A percentile compares a stretch with the other conserved stretches of the same genome.
Evolutionary conservation across 2,888 invertebrate genomes (phyloP).

Genomic region (Agrotis puta): DNA sequence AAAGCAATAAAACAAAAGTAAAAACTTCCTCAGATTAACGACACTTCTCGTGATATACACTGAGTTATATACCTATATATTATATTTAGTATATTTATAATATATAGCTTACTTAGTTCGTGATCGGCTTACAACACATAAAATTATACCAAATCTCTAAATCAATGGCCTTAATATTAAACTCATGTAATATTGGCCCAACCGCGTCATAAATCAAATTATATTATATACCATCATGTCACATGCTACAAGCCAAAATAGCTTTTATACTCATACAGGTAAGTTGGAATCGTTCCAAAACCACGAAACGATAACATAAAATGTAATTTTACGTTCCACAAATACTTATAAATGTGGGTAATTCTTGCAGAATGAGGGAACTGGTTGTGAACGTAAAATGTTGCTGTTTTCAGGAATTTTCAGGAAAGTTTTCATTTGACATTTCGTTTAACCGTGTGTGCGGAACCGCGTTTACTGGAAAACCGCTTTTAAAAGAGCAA

Average conservation of each 20-base stretch:
- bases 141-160: constrained; percentile 15
- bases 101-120: too few species aligned
- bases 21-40: too few species aligned
- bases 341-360: constrained; percentile 39
- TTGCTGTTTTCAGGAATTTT: background rate
- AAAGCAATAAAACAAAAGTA: too few species aligned
- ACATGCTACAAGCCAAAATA: constrained; percentile 18
- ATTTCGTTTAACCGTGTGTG: background rate
- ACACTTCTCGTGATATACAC: too few species aligned
- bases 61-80: too few species aligned
- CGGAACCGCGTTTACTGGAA: background rate
- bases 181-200: constrained; percentile 10
- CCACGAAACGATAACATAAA: constrained; percentile 35
- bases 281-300: constrained; percentile 44
- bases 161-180: constrained; percentile 21
- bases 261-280: constrained; percentile 37
- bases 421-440: background rate
- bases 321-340: constrained; percentile 48
- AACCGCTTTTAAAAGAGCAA: background rate
- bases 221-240: constrained; percentile 20
- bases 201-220: constrained; percentile 28
- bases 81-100: too few species aligned
- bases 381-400: constrained; percentile 11
- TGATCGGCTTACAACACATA: background rate
- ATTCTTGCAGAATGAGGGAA: constrained; percentile 28